Percentiles rank a stretch among this genome's conserved stretches.
These are phyloP conservation scores for Melanogrammus aeglefinus DNA, from an alignment of 2,797 vertebrate species.

Conservation along the genomic window DNA sequence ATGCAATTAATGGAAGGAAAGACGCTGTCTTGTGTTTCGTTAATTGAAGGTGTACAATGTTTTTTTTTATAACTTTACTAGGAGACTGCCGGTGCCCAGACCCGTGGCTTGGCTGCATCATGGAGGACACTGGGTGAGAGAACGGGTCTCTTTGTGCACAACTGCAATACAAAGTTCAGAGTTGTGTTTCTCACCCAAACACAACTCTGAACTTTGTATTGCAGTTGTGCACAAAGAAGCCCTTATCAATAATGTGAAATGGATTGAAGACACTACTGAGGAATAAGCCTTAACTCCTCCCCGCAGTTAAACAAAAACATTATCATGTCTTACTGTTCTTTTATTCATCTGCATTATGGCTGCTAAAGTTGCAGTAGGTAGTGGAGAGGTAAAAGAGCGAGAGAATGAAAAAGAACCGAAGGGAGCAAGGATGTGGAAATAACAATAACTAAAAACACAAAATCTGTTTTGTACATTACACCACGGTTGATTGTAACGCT, in stretches of 20 bases:
- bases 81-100: slow-evolving; percentile 89
- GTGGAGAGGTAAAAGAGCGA: neutral
- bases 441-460: no score
- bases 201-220: neutral
- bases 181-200: no score
- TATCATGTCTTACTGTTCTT: neutral
- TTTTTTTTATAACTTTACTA: slow-evolving; percentile 36
- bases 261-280: neutral
- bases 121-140: slow-evolving; percentile 90
- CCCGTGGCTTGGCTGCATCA: slow-evolving; percentile 89
- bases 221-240: neutral
- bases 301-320: neutral
- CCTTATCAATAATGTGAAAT: neutral
- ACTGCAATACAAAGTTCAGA: neutral
- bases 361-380: neutral
- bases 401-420: neutral
- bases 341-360: neutral
- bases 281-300: neutral
- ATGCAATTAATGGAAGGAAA: no score
- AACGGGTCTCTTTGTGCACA: no score
- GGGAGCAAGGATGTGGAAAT: no score
- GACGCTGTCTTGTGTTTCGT: neutral
- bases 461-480: no score
- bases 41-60: neutral
- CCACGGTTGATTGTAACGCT: no score